Conservation (phyloP, 2,113 vertebrate genomes). For the Nycticryphes semicollaris region DNA sequence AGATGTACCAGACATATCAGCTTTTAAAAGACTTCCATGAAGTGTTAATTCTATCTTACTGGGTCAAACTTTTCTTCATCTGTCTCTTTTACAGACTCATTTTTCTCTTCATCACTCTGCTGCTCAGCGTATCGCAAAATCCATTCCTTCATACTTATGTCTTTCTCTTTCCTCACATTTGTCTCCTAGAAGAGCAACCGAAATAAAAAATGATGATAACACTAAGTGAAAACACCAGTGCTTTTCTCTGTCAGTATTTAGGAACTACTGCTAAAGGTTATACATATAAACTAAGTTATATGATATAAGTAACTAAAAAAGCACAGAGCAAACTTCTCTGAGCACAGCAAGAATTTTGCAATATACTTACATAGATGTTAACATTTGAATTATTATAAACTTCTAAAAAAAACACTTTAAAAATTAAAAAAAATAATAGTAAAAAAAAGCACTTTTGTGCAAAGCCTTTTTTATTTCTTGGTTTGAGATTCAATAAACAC, state of each 20-base stretch:
- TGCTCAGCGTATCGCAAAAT: constrained; percentile 90
- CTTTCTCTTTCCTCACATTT: constrained; percentile 69
- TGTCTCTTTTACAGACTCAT: constrained; percentile 66
- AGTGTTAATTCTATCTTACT: constrained; percentile 73
- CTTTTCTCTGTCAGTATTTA: not conserved
- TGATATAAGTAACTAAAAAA: not conserved
- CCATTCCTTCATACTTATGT: constrained; percentile 90
- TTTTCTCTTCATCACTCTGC: constrained; percentile 84
- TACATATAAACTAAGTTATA: not conserved
- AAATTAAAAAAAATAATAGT: not conserved
- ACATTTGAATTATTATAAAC: not conserved
- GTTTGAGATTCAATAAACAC: not conserved
- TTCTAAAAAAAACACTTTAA: not conserved
- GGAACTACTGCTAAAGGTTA: not conserved
- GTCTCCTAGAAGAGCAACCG: constrained; percentile 48
- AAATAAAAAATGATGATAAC: not conserved
- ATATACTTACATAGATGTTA: not conserved
- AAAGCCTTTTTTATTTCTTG: not conserved
- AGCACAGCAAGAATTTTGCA: not conserved
- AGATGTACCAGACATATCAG: not conserved
- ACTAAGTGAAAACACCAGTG: not conserved
- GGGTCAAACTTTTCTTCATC: constrained; percentile 90
- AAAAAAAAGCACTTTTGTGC: not conserved
- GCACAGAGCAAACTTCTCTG: not conserved
- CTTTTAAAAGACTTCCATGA: not conserved